phyloP scores from a whole-genome alignment of 2,797 vertebrate genomes.

The Tachyglossus aculeatus region DNA sequence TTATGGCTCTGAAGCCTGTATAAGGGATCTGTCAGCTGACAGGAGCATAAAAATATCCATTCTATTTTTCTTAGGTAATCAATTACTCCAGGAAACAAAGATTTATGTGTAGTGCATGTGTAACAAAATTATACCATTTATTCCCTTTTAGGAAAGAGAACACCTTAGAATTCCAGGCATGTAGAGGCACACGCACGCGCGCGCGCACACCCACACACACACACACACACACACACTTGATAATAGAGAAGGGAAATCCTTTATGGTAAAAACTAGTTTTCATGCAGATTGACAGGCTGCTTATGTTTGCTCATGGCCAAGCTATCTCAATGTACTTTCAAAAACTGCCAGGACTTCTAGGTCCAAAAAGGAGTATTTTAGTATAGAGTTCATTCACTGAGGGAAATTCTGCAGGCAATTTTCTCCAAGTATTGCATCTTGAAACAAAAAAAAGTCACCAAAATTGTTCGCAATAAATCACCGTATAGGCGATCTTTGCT shows the following conservation, averaged over 20 bases:
- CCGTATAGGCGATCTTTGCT: conserved; percentile 71
- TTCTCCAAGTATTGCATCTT: no score
- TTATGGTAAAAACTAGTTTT: background rate
- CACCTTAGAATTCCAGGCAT: background rate
- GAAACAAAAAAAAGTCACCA: conserved; percentile 66
- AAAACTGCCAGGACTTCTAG: no score
- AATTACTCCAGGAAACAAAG: conserved; percentile 31
- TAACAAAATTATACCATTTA: background rate
- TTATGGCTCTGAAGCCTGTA: conserved; percentile 35
- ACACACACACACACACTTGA: no score
- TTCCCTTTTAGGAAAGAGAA: background rate
- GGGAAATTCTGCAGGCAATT: no score
- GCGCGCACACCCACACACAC: no score
- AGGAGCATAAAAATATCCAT: conserved; percentile 22
- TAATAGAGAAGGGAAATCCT: background rate
- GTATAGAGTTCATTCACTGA: no score
- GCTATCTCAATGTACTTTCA: accelerated
- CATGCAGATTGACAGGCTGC: background rate
- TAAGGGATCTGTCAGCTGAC: background rate
- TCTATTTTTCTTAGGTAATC: conserved; percentile 4
- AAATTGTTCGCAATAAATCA: conserved; percentile 76
- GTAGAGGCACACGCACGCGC: background rate
- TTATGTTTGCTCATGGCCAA: background rate
- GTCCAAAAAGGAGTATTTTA: no score
- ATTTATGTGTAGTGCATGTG: background rate